Percentiles rank a stretch among this genome's conserved stretches.
These are phyloP conservation scores for Limanda limanda DNA, from an alignment of 2,113 vertebrate species.

Conservation along the genomic window DNA sequence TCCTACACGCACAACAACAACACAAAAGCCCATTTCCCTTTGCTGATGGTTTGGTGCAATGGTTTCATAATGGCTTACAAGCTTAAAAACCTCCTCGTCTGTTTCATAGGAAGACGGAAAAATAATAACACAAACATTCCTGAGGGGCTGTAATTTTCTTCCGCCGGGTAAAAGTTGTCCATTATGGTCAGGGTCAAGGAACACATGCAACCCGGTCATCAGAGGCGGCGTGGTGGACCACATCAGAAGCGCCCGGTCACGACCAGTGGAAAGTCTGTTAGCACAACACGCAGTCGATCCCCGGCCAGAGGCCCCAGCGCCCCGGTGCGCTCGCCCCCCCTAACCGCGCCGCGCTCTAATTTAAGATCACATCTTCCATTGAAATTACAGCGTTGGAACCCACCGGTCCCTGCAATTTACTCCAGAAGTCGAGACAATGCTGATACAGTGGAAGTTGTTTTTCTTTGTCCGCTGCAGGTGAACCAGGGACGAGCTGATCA, in stretches of 20 bases:
- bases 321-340: conserved; percentile 74
- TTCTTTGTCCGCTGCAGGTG: conserved; percentile 47
- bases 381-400: conserved; percentile 82
- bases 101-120: conserved; percentile 82
- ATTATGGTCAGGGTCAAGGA: conserved; percentile 88
- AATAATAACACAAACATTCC: conserved; percentile 87
- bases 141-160: conserved; percentile 86
- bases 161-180: conserved; percentile 85
- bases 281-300: conserved; percentile 79
- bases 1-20: conserved; percentile 64
- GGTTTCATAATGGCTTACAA: conserved; percentile 72
- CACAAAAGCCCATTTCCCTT: conserved; percentile 60
- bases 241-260: conserved; percentile 81
- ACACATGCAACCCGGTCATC: conserved; percentile 85
- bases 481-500: not conserved
- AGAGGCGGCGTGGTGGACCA: conserved; percentile 77
- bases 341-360: conserved; percentile 82
- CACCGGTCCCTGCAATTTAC: conserved; percentile 83
- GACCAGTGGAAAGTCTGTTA: conserved; percentile 82
- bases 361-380: conserved; percentile 81
- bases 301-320: conserved; percentile 65
- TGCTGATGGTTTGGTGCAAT: conserved; percentile 46
- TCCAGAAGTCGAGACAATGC: conserved; percentile 66
- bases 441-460: conserved; percentile 52
- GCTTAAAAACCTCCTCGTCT: conserved; percentile 73